Base-by-base conservation (phyloP, 2,113 vertebrate species). In the Nothobranchius furzeri region DNA sequence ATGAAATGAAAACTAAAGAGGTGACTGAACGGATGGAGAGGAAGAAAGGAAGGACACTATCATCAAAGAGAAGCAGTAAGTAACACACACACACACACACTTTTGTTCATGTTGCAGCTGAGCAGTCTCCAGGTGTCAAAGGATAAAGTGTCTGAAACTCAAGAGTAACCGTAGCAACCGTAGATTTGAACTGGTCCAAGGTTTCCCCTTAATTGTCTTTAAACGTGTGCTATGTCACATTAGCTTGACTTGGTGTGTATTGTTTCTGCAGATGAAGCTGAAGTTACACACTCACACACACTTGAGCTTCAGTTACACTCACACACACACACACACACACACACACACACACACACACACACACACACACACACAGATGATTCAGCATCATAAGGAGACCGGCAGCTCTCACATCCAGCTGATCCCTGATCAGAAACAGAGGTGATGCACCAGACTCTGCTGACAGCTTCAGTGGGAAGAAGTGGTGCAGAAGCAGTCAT, bases 251-350 rank as follows among this genome's bases (percentile, higher is more conserved):
- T 75, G 73, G 76, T 78, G 60, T 67, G 69, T 70, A 69, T 89
- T 89, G 86, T 90, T 75, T 84, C 60, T 60, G 68, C 24, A 55
- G 50, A 76, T 51, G 61, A 59, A 66, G 87, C 73, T 91, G 64
- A 47, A 74, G 64, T 84, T 86, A 83, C 78, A 81, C 72, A 60
- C 53, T 8, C 37, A 62, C 59, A 63, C 60, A 63, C 54, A 13
- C 46, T 10, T 11, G 7, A 20, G n/a, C 55, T 68, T 61, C 47
- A 55, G n/a, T 63, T 60, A 20, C 30, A 42, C 20, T 60, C 50
- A 59, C 47, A 4, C 14, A 67, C 10, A 58, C 64, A 57, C 55
- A 69, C 43, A 63, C 60, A 35, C 20, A 20, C 20, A 20, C 20
- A 20, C 20, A 20, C 20, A 20, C 20, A 20, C 20, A 20, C 20